Conservation (phyloP, 2,797 vertebrate genomes). For the Holocentrus rufus region DNA sequence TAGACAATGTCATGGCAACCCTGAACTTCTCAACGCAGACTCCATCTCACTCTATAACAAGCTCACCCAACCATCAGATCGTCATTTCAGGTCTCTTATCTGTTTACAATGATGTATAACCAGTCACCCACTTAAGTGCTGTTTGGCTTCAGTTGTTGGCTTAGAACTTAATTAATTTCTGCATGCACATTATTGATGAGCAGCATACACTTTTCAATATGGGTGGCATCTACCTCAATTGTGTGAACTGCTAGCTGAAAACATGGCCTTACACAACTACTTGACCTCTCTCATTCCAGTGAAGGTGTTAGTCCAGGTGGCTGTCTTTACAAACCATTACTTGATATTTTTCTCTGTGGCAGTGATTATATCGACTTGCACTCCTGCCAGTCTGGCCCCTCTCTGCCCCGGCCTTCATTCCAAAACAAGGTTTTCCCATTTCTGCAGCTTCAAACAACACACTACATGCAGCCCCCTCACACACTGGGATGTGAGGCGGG, state of each 20-base stretch:
- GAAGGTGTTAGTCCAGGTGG: constrained; percentile 18
- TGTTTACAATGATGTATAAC: constrained; percentile 57
- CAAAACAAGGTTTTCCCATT: constrained; percentile 3
- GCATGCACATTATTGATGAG: constrained; percentile 59
- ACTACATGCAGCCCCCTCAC: no score
- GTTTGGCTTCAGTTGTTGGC: constrained; percentile 70
- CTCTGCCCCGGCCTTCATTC: constrained; percentile 38
- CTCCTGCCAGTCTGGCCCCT: constrained; percentile 21
- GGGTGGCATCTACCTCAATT: constrained; percentile 39
- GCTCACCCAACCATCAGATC: constrained; percentile 64
- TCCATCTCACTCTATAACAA: constrained; percentile 57
- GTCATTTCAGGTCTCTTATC: constrained; percentile 66
- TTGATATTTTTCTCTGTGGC: constrained; percentile 16
- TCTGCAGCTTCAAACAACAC: constrained; percentile 12
- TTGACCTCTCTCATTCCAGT: constrained; percentile 12
- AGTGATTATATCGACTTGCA: constrained; percentile 18
- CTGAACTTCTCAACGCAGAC: constrained; percentile 50
- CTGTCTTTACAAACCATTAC: constrained; percentile 2
- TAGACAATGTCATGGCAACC: constrained; percentile 43
- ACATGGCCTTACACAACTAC: constrained; percentile 19
- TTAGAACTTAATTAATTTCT: constrained; percentile 55
- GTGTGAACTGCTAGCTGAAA: constrained; percentile 38
- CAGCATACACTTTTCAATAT: constrained; percentile 52
- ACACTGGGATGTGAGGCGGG: no score
- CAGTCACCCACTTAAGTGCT: constrained; percentile 66